Base-by-base conservation (phyloP, 2,888 invertebrate genomes). In the Ormyrus labotus region DNA sequence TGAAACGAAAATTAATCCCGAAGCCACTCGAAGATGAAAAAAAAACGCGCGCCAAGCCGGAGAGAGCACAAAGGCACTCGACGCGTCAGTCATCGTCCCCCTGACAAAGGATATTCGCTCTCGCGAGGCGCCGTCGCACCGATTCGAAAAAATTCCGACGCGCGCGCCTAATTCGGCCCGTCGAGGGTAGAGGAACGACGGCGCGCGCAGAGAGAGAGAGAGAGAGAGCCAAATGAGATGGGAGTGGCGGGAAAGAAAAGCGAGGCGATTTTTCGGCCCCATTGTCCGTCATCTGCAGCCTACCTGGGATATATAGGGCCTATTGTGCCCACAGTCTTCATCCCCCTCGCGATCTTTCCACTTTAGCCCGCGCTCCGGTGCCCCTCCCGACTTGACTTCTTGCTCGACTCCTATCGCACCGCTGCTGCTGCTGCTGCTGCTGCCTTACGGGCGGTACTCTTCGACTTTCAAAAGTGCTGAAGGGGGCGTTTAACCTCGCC, bases 241-340 rank as follows among this genome's bases (percentile, higher is more conserved):
- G 19, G 19, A 19, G 19, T 19, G 19, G 19, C 19, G 19, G 19
- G 19, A 2, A 19, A 19, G 19, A 19, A 19, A 19, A 19, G 19
- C 19, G 50, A 53, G 67, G 51, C 80, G 76, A 76, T 77, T 77
- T 73, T 73, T 77, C 69, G 80, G 67, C 70, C 7, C 71, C 69
- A 70, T 81, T 81, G 81, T 79, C 79, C 81, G 72, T 73, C 78
- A 74, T 74, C 70, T 65, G 74, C 77, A 60, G 64, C 45, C 57
- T 73, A 70, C 75, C 71, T 78, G 60, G 19, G 51, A 64, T 67
- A 50, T 60, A 10, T 68, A 53, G 45, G 19, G n/a, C 55, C 79
- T 69, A 61, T 74, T 61, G 69, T 69, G 51, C n/a, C 45, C 10
- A 2, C 71, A 7, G 58, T 19, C 67, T 6, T 11, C 63, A 53